These are phyloP conservation scores for Crocidura indochinensis DNA, from an alignment of 2,797 vertebrate species.

Conservation along the genomic window DNA sequence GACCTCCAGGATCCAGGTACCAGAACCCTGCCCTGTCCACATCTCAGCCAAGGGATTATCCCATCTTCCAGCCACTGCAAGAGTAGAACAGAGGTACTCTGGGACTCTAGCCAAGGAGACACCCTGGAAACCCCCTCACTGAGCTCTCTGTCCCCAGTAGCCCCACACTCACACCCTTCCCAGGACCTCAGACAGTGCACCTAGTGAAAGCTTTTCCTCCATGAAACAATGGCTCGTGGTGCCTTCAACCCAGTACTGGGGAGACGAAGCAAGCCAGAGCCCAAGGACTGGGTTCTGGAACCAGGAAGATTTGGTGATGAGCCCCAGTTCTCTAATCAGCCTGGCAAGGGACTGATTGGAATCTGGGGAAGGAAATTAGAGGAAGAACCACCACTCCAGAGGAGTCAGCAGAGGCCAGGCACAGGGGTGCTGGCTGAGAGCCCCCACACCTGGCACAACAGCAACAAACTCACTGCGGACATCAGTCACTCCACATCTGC, in stretches of 20 bases:
- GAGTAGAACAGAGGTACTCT: neutral
- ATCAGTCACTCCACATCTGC: too few species aligned
- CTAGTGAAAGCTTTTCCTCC: neutral
- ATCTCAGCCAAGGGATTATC: neutral
- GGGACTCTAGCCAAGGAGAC: neutral
- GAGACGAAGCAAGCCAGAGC: too few species aligned
- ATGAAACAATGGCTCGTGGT: neutral
- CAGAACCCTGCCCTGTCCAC: neutral
- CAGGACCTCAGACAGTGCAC: neutral
- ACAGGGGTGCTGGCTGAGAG: neutral
- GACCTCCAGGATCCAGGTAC: too few species aligned
- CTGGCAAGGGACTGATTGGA: neutral
- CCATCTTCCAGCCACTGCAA: neutral
- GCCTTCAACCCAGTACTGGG: too few species aligned
- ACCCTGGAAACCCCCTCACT: neutral
- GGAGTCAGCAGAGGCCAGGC: neutral
- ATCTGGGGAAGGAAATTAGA: accelerated
- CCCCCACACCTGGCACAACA: too few species aligned
- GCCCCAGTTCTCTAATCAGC: neutral
- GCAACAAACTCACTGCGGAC: too few species aligned
- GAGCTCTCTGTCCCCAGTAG: neutral
- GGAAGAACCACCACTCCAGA: too few species aligned
- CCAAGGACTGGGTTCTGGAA: neutral
- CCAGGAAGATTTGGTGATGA: neutral
- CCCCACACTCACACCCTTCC: neutral